phyloP scores from a whole-genome alignment of 2,113 vertebrate species.

The Ginglymostoma cirratum region DNA sequence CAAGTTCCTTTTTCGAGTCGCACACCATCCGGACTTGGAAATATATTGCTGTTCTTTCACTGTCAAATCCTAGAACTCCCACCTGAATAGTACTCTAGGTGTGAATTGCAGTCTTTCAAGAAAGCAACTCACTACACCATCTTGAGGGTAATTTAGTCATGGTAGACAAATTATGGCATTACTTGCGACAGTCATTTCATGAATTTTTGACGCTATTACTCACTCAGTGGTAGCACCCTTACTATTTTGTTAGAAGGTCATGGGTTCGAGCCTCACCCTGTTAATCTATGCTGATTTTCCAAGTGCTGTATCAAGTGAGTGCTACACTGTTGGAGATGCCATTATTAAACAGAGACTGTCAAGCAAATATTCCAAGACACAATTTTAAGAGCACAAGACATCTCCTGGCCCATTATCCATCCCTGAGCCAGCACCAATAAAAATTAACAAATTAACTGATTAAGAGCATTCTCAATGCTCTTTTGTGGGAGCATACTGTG shows the following conservation, averaged over 20 bases:
- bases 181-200: not conserved
- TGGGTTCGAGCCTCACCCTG: not conserved
- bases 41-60: not conserved
- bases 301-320: not conserved
- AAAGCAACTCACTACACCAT: not conserved
- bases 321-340: not conserved
- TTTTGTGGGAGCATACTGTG: not conserved
- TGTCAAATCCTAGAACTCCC: not conserved
- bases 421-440: not conserved
- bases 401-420: not conserved
- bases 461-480: not conserved
- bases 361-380: not conserved
- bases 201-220: not conserved
- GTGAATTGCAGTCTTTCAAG: not conserved
- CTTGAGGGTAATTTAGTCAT: not conserved
- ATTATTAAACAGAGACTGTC: not conserved
- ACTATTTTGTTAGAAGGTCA: not conserved
- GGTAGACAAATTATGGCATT: not conserved
- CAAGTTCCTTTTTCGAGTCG: not conserved
- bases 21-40: not conserved
- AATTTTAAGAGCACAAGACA: not conserved
- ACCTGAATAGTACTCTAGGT: not conserved
- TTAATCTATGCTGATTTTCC: not conserved
- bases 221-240: not conserved
- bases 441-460: not conserved